Evolutionary conservation across 2,888 invertebrate species (phyloP), one percentile per base, ranked within the genome.

Genomic region (Agrilus cyanescens): DNA sequence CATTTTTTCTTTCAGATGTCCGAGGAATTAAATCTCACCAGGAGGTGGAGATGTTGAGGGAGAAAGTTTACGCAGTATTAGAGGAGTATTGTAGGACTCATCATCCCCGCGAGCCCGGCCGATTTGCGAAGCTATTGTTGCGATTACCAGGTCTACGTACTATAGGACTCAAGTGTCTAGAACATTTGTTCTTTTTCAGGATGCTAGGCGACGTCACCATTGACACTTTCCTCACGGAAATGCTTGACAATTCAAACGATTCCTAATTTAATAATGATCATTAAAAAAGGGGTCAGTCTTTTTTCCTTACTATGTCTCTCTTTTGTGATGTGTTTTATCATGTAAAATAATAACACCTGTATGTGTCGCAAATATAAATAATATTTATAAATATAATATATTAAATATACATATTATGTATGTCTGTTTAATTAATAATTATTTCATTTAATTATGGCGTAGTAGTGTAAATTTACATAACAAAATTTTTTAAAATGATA

Each of bases 131-230:
- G 64, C 72, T 98, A 10, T 72, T 97, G 43, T 71, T 94, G 44
- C 82, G 93, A 50, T 71, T 94, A 59, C 93, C 93, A 5, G 87
- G 91, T 16, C 74, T 94, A 37, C 78, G 93, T 46, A 89, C 89
- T 50, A 91, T 94, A 60, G 89, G 90, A 44, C 79, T 96, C 38
- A 94, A 94, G 70, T 91, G 93, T 70, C 75, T 88, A 59, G 95
- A 96, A 67, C 90, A 94, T 68, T 75, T 95, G 51, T 95, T 91
- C 74, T 91, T 88, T 76, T 91, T 88, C 73, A 85, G 88, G 62
- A 76, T 95, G 48, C 84, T 93, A 57, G 87, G 89, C 31, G 89
- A 94, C 55, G 79, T 80, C 46, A 83, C 82, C 50, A 81, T 96
- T 59, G 85, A 89, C 61, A 80, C 81, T 38, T 90, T 88, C 67